Conservation (phyloP, 2,113 vertebrate species). For the Hydrochoerus hydrochaeris region DNA sequence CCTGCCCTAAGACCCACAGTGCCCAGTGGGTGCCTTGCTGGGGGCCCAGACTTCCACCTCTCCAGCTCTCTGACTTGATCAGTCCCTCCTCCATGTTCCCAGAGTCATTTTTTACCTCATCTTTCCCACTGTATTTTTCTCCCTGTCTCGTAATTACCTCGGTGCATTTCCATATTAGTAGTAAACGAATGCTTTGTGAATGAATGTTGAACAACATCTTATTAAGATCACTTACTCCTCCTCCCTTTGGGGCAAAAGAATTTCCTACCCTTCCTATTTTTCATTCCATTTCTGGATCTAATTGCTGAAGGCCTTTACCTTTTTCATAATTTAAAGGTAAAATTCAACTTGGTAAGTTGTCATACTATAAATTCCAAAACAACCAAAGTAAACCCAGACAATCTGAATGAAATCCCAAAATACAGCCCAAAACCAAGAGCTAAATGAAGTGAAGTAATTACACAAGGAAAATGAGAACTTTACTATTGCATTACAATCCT, state of each 20-base stretch:
- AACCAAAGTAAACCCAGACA: slow-evolving; percentile 48
- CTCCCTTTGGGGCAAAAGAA: slow-evolving; percentile 6
- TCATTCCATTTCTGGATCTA: slow-evolving; percentile 48
- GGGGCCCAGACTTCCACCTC: background rate
- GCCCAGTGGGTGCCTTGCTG: background rate
- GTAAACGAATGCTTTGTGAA: slow-evolving; percentile 50
- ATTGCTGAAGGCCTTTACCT: slow-evolving; percentile 50
- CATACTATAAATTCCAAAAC: slow-evolving; percentile 25
- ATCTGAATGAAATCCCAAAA: slow-evolving; percentile 60
- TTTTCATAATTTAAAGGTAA: slow-evolving; percentile 52
- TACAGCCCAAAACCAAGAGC: slow-evolving; percentile 43
- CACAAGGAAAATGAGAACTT: slow-evolving; percentile 69
- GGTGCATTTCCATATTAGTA: slow-evolving; percentile 38
- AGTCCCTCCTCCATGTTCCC: background rate
- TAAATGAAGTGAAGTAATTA: slow-evolving; percentile 69
- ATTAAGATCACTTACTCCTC: slow-evolving; percentile 8
- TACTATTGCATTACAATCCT: slow-evolving; percentile 61
- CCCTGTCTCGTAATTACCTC: background rate
- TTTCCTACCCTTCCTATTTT: slow-evolving; percentile 52
- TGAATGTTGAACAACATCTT: slow-evolving; percentile 35
- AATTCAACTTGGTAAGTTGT: slow-evolving; percentile 50
- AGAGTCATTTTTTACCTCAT: background rate
- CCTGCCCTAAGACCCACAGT: background rate
- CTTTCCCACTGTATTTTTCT: slow-evolving; percentile 21
- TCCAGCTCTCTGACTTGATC: background rate